Evolutionary conservation across 2,888 invertebrate genomes (phyloP).

Genomic region (Formica aserva): DNA sequence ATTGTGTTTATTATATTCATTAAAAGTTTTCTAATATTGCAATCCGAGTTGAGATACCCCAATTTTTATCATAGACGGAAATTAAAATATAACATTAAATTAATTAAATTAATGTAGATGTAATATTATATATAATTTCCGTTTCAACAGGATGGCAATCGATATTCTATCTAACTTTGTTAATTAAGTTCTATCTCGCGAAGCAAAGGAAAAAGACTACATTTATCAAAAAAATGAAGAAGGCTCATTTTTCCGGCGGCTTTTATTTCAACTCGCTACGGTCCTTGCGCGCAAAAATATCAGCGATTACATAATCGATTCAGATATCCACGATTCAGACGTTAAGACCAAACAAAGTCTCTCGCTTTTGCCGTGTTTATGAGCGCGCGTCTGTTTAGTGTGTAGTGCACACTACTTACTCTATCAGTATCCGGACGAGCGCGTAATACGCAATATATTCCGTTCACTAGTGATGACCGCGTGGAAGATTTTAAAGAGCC

Average conservation of each 20-base stretch:
- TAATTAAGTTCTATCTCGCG: slow-evolving; percentile 21
- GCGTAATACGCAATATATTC: neutral
- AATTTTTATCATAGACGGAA: neutral
- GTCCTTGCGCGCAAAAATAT: neutral
- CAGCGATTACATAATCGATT: neutral
- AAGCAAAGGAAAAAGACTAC: neutral
- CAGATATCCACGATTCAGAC: neutral
- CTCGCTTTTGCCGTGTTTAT: neutral
- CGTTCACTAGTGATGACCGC: neutral
- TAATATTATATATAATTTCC: neutral
- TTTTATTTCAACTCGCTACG: slow-evolving; percentile 4
- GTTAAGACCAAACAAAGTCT: neutral
- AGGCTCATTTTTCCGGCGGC: neutral
- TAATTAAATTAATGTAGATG: neutral
- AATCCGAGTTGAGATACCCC: neutral
- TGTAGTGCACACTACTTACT: neutral
- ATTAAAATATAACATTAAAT: neutral
- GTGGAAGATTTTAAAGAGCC: neutral
- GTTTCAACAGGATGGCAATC: neutral
- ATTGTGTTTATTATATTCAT: neutral
- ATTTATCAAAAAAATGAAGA: neutral
- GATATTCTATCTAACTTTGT: slow-evolving; percentile 2
- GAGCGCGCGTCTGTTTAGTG: neutral
- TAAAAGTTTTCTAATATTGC: neutral
- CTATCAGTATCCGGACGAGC: neutral